phyloP scores from a whole-genome alignment of 2,888 invertebrate species.

The Drosophila siamana region DNA sequence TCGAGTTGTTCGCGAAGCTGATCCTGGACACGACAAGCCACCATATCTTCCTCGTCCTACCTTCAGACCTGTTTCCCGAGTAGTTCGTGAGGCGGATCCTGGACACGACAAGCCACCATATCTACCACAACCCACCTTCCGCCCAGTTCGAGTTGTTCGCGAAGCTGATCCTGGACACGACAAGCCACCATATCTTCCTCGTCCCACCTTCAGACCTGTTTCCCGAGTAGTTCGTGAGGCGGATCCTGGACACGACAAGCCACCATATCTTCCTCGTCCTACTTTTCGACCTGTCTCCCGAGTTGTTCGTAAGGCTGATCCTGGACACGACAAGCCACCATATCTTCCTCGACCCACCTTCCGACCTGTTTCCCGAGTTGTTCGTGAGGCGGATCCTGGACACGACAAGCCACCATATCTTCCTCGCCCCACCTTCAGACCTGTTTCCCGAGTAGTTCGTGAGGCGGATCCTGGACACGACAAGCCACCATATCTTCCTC shows the following conservation, averaged over 20 bases:
- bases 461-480: slow-evolving; percentile 23
- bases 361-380: background rate
- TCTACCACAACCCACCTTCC: slow-evolving; percentile 4
- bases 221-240: slow-evolving; percentile 6
- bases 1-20: slow-evolving; percentile 16
- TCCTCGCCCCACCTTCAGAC: slow-evolving; percentile 38
- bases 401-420: slow-evolving; percentile 29
- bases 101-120: background rate
- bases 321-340: background rate
- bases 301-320: background rate
- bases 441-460: slow-evolving; percentile 29
- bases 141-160: slow-evolving; percentile 3
- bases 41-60: slow-evolving; percentile 20
- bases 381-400: slow-evolving; percentile 14
- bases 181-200: slow-evolving; percentile 20
- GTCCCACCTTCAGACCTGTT: slow-evolving; percentile 10
- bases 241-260: slow-evolving; percentile 11
- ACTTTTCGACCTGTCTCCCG: background rate
- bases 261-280: slow-evolving; percentile 12
- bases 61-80: background rate
- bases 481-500: slow-evolving; percentile 14
- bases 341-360: slow-evolving; percentile 6
- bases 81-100: background rate
- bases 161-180: slow-evolving; percentile 28
- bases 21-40: slow-evolving; percentile 12